Evolutionary conservation across 2,888 invertebrate genomes (phyloP).

Genomic region (Pycnomerus fuliginosus): DNA sequence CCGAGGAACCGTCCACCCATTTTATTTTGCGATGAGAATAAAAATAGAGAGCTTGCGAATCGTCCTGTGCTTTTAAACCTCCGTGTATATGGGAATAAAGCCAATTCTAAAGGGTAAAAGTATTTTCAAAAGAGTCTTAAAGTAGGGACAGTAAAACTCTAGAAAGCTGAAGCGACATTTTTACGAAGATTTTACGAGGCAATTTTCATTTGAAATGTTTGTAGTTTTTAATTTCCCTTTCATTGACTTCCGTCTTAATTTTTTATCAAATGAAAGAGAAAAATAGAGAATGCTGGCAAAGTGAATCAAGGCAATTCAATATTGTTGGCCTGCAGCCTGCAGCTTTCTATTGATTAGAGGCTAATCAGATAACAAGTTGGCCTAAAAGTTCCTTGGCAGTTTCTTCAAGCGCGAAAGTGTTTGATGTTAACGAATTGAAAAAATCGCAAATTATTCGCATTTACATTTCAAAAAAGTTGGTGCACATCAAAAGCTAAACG

Average conservation of each 20-base stretch:
- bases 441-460: conserved; percentile 23
- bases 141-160: too few species aligned
- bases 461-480: conserved; percentile 17
- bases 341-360: conserved; percentile 26
- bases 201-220: too few species aligned
- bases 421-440: conserved; percentile 30
- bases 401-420: conserved; percentile 24
- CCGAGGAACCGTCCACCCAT: too few species aligned
- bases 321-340: conserved; percentile 25
- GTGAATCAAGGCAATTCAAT: conserved; percentile 27
- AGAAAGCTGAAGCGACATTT: not conserved
- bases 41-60: conserved; percentile 4
- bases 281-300: conserved; percentile 21
- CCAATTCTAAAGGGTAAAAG: conserved; percentile 4
- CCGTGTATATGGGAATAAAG: not conserved
- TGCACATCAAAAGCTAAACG: too few species aligned
- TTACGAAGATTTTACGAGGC: conserved; percentile 1
- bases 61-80: conserved; percentile 4
- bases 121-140: not conserved
- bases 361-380: conserved; percentile 28
- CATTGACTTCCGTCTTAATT: not conserved
- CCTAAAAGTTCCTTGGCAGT: conserved; percentile 21
- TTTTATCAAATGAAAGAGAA: conserved; percentile 11
- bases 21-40: too few species aligned
- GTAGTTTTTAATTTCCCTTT: not conserved